Conservation (phyloP, 1,140 invertebrate genomes). For the Calosoma granatense region DNA sequence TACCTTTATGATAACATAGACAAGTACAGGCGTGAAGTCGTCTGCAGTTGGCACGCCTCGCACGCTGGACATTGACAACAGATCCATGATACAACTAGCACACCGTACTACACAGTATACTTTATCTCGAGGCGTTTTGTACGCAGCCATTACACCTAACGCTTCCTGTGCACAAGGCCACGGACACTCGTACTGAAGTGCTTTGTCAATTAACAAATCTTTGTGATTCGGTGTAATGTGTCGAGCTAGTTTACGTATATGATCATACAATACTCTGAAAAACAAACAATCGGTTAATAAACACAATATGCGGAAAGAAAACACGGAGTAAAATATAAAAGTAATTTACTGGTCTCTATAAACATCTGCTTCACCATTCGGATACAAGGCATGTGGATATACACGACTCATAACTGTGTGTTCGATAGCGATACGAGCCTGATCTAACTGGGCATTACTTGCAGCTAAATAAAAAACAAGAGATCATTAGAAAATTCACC, state of each 20-base stretch:
- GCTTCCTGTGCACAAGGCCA: constrained; percentile 96
- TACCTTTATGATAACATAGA: constrained; percentile 93
- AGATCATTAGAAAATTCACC: constrained; percentile 5
- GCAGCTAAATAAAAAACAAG: constrained; percentile 42
- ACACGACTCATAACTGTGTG: constrained; percentile 76
- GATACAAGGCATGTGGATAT: constrained; percentile 88
- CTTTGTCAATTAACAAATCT: constrained; percentile 70
- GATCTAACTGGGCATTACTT: constrained; percentile 55
- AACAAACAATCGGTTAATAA: constrained; percentile 16
- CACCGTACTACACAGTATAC: constrained; percentile 76
- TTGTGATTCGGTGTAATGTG: constrained; percentile 75
- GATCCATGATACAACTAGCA: constrained; percentile 86
- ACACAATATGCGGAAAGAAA: constrained; percentile 3
- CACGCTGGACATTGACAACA: constrained; percentile 71
- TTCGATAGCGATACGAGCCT: constrained; percentile 64
- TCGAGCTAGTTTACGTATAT: constrained; percentile 74
- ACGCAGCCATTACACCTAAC: constrained; percentile 84
- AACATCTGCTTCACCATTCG: constrained; percentile 93
- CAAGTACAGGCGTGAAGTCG: constrained; percentile 92
- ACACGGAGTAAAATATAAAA: constrained; percentile 9
- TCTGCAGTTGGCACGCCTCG: constrained; percentile 87
- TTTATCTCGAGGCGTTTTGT: constrained; percentile 92
- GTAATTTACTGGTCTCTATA: constrained; percentile 69
- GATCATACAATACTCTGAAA: constrained; percentile 70
- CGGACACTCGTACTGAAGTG: constrained; percentile 82